phyloP scores from a whole-genome alignment of 2,888 invertebrate genomes.

The Limulus polyphemus region DNA sequence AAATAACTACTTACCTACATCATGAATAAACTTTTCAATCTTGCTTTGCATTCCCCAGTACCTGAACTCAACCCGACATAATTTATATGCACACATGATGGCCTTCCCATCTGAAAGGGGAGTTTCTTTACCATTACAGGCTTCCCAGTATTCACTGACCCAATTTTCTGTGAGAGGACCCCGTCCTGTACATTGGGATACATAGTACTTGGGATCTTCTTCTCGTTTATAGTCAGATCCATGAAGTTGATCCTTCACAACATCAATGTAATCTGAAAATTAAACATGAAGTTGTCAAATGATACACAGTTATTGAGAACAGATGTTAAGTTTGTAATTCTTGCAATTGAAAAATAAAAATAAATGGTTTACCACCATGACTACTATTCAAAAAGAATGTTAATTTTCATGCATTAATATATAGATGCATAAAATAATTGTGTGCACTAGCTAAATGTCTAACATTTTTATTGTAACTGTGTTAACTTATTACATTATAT shows the following conservation, averaged over 20 bases:
- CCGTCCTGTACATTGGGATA: conserved; percentile 78
- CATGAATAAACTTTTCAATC: conserved; percentile 96
- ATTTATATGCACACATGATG: conserved; percentile 98
- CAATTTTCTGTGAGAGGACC: conserved; percentile 84
- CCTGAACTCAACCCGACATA: conserved; percentile 93
- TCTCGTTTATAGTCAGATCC: conserved; percentile 84
- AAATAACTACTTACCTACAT: conserved; percentile 51
- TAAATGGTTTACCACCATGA: too few species aligned
- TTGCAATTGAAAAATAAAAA: too few species aligned
- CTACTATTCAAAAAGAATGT: too few species aligned
- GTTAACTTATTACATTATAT: too few species aligned
- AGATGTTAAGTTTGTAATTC: too few species aligned
- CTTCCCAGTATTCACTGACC: conserved; percentile 54
- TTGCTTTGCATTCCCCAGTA: conserved; percentile 99
- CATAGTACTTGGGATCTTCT: conserved; percentile 81
- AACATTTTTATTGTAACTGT: too few species aligned
- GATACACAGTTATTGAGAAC: too few species aligned
- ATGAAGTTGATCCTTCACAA: conserved; percentile 86
- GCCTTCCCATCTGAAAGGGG: conserved; percentile 37
- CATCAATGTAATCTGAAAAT: conserved; percentile 76
- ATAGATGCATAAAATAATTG: too few species aligned
- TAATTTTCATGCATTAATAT: too few species aligned
- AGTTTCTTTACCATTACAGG: conserved; percentile 49
- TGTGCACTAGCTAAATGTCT: too few species aligned
- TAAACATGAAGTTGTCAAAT: not conserved